phyloP scores from a whole-genome alignment of 2,113 vertebrate genomes.

The Trogon surrucura region DNA sequence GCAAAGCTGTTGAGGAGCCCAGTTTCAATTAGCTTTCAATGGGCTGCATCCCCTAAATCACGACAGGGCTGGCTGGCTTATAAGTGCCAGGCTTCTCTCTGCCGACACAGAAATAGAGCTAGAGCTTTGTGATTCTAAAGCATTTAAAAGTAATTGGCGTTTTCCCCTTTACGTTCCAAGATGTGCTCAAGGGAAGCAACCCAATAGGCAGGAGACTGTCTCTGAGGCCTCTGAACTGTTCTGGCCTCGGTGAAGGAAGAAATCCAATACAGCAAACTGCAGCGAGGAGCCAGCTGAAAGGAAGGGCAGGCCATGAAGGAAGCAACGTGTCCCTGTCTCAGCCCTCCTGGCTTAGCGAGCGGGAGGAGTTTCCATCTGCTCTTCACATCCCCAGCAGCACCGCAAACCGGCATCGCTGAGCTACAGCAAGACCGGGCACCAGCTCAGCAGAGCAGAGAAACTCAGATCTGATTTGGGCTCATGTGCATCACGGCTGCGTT shows the following conservation, averaged over 20 bases:
- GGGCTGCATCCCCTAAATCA: not conserved
- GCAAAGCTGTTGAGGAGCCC: not conserved
- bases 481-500: fast-evolving
- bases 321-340: not conserved
- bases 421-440: not conserved
- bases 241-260: not conserved
- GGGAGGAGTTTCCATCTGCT: not conserved
- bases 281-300: not conserved
- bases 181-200: not conserved
- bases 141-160: conserved; percentile 6
- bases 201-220: not conserved
- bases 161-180: not conserved
- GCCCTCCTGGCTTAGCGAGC: not conserved
- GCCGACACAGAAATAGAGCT: not conserved
- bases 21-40: not conserved
- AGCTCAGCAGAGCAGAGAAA: not conserved
- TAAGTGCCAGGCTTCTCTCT: not conserved
- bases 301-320: not conserved
- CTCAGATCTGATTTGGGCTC: fast-evolving
- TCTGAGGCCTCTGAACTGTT: not conserved
- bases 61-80: not conserved
- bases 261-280: not conserved
- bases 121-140: not conserved
- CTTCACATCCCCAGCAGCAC: not conserved
- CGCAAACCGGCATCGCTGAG: not conserved